Evolutionary conservation across 2,113 vertebrate genomes (phyloP).

Genomic region (Noturus placidus): DNA sequence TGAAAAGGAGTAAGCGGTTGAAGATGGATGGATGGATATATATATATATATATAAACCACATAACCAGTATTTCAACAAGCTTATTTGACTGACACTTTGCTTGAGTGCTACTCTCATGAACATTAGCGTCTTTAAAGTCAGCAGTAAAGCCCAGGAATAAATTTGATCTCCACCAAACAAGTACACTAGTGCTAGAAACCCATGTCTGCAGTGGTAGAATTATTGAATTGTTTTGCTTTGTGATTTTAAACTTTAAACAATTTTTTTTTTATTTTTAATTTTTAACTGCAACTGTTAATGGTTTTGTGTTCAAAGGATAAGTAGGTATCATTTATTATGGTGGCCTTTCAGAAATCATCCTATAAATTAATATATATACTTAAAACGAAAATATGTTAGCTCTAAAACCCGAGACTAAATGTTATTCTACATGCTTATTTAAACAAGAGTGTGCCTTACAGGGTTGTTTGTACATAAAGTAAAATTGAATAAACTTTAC

Average conservation of each 20-base stretch:
- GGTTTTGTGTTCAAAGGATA: slow-evolving; percentile 2
- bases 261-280: no score
- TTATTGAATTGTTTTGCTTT: not conserved
- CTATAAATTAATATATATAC: slow-evolving; percentile 75
- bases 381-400: slow-evolving; percentile 65
- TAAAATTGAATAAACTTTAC: slow-evolving; percentile 75
- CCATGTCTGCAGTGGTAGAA: not conserved
- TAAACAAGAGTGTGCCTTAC: slow-evolving; percentile 80
- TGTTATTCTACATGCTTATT: slow-evolving; percentile 78
- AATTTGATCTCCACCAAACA: not conserved
- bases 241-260: not conserved
- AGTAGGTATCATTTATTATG: slow-evolving; percentile 13
- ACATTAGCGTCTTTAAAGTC: not conserved
- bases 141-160: not conserved
- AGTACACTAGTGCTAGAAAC: not conserved
- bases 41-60: not conserved
- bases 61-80: not conserved
- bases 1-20: no score
- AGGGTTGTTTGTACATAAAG: slow-evolving; percentile 80
- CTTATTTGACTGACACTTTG: not conserved
- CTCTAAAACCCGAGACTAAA: slow-evolving; percentile 57
- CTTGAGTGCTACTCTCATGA: not conserved
- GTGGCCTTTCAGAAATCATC: slow-evolving; percentile 47
- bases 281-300: not conserved
- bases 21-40: no score